phyloP scores from a whole-genome alignment of 2,797 vertebrate genomes.

The Myiotriccus ornatus region DNA sequence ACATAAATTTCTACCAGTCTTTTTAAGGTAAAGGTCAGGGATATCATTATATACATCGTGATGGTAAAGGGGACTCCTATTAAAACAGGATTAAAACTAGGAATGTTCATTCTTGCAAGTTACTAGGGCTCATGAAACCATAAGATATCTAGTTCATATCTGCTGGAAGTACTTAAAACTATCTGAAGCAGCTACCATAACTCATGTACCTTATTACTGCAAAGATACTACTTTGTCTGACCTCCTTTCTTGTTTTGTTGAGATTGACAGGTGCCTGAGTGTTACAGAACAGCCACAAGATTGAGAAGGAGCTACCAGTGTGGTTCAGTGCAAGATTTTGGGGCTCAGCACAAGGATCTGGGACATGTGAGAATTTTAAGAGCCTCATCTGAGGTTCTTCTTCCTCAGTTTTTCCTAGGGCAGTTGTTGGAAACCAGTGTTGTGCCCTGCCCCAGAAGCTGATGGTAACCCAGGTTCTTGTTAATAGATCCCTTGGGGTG shows the following conservation, averaged over 20 bases:
- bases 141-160: neutral
- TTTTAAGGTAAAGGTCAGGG: neutral
- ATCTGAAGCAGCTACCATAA: neutral
- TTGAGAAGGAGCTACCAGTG: neutral
- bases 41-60: neutral
- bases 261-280: neutral
- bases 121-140: neutral
- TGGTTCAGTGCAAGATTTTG: neutral
- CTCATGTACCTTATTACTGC: neutral
- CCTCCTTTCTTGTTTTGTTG: neutral
- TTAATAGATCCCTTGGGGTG: neutral
- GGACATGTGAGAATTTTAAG: neutral
- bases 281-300: neutral
- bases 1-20: neutral
- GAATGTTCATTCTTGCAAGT: neutral
- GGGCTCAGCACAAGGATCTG: neutral
- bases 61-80: neutral
- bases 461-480: neutral
- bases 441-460: neutral
- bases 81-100: neutral
- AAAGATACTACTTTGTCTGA: neutral
- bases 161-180: neutral
- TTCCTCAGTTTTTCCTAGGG: neutral
- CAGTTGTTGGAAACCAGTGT: neutral
- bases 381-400: neutral